These are phyloP conservation scores for Sphaerodactylus townsendi DNA, from an alignment of 2,113 vertebrate genomes.

Conservation along the genomic window DNA sequence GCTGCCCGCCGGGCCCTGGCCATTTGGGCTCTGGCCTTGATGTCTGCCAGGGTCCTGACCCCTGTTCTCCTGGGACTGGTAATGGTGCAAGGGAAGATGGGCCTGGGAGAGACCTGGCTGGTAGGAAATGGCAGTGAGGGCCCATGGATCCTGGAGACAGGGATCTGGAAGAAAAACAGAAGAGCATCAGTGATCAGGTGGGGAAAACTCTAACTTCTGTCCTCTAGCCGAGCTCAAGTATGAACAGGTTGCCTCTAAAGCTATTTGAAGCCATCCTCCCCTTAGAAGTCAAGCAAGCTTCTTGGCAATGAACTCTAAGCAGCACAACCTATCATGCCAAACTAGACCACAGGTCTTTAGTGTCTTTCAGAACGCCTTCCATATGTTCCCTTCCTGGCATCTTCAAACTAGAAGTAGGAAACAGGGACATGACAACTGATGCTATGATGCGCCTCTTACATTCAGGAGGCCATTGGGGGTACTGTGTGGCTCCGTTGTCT, in stretches of 20 bases:
- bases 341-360: too few relatives aligned
- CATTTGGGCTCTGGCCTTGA: conserved; percentile 95
- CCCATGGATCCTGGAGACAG: conserved; percentile 81
- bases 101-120: conserved; percentile 87
- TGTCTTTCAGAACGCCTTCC: background rate
- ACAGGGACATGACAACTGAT: background rate
- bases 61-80: conserved; percentile 87
- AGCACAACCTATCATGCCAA: too few relatives aligned
- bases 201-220: rapidly evolving
- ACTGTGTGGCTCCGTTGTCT: too few relatives aligned
- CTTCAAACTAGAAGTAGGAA: background rate
- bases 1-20: conserved; percentile 90
- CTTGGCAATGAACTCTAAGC: too few relatives aligned
- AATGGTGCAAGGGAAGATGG: conserved; percentile 77
- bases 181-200: background rate
- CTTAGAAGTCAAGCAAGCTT: too few relatives aligned
- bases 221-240: background rate
- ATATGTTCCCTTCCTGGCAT: background rate
- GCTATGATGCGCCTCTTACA: background rate
- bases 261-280: too few relatives aligned
- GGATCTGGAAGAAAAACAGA: conserved; percentile 81
- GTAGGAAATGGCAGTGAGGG: conserved; percentile 80
- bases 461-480: too few relatives aligned
- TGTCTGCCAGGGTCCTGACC: conserved; percentile 94
- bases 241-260: too few relatives aligned